These are phyloP conservation scores for Ailuropoda melanoleuca DNA, from an alignment of 2,113 vertebrate species.

Conservation along the genomic window DNA sequence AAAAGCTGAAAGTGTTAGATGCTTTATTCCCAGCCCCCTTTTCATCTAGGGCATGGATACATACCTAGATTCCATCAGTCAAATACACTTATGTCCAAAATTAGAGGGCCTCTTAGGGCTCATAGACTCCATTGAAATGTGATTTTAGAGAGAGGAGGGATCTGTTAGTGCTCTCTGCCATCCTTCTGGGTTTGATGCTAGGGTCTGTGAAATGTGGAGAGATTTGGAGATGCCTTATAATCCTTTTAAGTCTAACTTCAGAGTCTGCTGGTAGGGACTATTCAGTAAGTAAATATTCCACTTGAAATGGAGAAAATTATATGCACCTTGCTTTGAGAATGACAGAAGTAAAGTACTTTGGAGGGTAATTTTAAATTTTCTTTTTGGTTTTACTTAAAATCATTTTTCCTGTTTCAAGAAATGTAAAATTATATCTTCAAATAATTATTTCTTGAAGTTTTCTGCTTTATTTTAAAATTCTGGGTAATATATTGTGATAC, in stretches of 20 bases:
- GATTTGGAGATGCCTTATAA: background rate
- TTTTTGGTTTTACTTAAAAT: slow-evolving; percentile 17
- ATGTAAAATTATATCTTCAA: background rate
- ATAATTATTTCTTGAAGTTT: slow-evolving; percentile 28
- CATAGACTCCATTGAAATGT: background rate
- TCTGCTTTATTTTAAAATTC: slow-evolving; percentile 1
- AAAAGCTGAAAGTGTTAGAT: background rate
- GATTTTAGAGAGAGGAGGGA: background rate
- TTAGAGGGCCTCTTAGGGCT: background rate
- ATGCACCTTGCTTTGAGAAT: slow-evolving; percentile 2
- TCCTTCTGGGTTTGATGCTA: background rate
- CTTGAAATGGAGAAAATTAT: background rate
- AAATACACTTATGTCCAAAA: background rate
- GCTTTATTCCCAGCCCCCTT: background rate
- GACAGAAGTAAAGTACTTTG: background rate
- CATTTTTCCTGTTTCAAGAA: slow-evolving; percentile 30
- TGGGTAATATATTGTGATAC: background rate
- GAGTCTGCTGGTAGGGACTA: background rate
- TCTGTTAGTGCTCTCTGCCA: background rate
- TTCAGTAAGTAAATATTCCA: background rate
- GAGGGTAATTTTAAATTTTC: slow-evolving; percentile 29
- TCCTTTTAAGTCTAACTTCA: slow-evolving; percentile 28
- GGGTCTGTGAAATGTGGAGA: background rate
- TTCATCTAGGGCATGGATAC: background rate
- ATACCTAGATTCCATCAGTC: background rate